Percentiles rank a stretch among this genome's conserved stretches.
Conservation (phyloP, 2,888 invertebrate genomes). For the Cotesia congregata region DNA sequence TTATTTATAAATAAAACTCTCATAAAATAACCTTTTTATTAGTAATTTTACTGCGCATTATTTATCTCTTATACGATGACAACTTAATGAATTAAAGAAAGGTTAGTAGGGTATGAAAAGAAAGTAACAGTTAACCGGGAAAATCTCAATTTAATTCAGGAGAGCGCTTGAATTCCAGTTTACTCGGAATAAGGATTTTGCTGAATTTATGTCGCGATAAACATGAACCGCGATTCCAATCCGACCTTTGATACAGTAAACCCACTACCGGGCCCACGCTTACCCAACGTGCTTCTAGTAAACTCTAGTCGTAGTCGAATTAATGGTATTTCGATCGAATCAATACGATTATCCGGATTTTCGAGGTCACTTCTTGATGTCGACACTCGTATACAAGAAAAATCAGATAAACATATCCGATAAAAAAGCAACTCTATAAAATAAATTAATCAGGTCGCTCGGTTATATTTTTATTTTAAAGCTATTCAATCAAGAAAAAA, state of each 20-base stretch:
- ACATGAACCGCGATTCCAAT: conserved; percentile 33
- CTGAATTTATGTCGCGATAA: conserved; percentile 35
- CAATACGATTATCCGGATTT: conserved; percentile 45
- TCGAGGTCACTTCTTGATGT: conserved; percentile 34
- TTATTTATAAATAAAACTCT: not conserved
- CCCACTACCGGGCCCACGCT: conserved; percentile 9
- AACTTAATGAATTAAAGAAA: not conserved
- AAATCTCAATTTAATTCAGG: conserved; percentile 25
- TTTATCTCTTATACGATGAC: conserved; percentile 1
- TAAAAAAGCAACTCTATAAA: not conserved
- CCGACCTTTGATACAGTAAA: conserved; percentile 28
- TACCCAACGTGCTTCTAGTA: not conserved
- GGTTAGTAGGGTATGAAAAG: not conserved
- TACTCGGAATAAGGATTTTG: conserved; percentile 28
- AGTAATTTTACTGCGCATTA: not conserved
- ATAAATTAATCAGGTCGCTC: not conserved
- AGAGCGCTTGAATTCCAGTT: conserved; percentile 11
- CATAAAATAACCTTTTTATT: not conserved
- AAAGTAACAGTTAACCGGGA: not conserved
- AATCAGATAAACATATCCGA: conserved; percentile 27
- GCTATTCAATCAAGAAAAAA: not conserved
- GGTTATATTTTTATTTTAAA: not conserved
- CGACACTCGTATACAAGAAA: conserved; percentile 27
- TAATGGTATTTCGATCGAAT: conserved; percentile 44
- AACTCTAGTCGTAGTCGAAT: conserved; percentile 35